phyloP scores from a whole-genome alignment of 2,797 vertebrate genomes.

The Typhlichthys eigenmanni region DNA sequence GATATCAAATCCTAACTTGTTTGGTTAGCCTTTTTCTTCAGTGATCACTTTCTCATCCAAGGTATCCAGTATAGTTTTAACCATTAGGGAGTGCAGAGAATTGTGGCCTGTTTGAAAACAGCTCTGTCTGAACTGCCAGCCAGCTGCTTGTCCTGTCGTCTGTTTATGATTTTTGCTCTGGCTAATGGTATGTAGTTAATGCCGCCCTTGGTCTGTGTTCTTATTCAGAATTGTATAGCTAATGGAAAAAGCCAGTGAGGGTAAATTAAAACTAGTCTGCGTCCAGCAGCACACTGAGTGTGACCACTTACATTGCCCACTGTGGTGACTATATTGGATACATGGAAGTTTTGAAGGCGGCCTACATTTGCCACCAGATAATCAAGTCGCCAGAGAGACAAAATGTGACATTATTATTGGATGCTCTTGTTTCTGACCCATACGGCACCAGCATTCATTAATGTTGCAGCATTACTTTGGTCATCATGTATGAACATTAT shows the following conservation, averaged over 20 bases:
- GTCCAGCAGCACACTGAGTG: conserved; percentile 5
- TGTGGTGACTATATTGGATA: too few species aligned
- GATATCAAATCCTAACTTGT: neutral
- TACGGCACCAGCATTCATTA: neutral
- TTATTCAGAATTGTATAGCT: conserved; percentile 51
- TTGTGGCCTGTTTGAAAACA: conserved; percentile 52
- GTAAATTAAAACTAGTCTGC: conserved; percentile 28
- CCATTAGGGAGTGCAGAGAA: conserved; percentile 52
- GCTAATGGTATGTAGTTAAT: conserved; percentile 51
- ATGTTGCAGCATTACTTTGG: neutral
- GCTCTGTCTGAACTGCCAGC: conserved; percentile 41
- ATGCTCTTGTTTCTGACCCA: neutral
- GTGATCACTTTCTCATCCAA: conserved; percentile 47
- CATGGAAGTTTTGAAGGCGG: neutral
- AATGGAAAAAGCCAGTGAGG: conserved; percentile 36
- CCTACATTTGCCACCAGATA: neutral
- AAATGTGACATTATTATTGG: neutral
- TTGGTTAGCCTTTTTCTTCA: conserved; percentile 26
- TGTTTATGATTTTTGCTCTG: conserved; percentile 43
- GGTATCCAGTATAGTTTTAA: neutral
- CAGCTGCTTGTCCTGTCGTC: conserved; percentile 33
- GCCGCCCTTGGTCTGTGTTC: conserved; percentile 21
- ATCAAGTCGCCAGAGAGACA: neutral
- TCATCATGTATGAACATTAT: neutral
- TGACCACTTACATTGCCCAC: neutral